Percentiles rank a stretch among this genome's conserved stretches.
phyloP scores from a whole-genome alignment of 1,140 invertebrate species.

The Pectinophora gossypiella region DNA sequence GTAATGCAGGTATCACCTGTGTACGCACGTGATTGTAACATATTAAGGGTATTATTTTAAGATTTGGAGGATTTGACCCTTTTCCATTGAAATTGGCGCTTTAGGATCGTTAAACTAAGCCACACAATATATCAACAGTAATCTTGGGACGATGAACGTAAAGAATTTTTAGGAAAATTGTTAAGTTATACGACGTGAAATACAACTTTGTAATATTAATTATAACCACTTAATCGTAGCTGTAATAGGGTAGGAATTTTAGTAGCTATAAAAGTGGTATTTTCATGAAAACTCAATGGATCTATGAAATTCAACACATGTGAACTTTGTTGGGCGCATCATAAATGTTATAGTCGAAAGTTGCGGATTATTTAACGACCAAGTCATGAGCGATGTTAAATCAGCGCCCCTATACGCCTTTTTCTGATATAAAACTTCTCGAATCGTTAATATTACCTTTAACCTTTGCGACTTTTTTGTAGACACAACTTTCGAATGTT shows the following conservation, averaged over 20 bases:
- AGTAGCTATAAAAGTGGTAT: background rate
- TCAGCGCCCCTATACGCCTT: too few relatives aligned
- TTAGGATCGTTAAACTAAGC: slow-evolving; percentile 24
- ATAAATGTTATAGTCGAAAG: slow-evolving; percentile 1
- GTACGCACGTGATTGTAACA: slow-evolving; percentile 25
- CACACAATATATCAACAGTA: slow-evolving; percentile 27
- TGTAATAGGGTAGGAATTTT: background rate
- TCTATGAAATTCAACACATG: background rate
- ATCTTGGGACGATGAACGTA: slow-evolving; percentile 6
- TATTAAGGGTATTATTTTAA: slow-evolving; percentile 18
- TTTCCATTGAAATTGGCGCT: slow-evolving; percentile 26
- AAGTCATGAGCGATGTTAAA: too few relatives aligned
- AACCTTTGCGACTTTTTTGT: too few relatives aligned
- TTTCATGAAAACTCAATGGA: background rate
- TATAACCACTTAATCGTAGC: background rate
- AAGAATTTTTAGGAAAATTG: background rate
- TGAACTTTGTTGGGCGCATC: background rate
- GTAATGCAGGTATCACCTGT: slow-evolving; percentile 1
- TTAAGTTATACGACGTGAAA: background rate
- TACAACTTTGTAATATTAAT: slow-evolving; percentile 4
- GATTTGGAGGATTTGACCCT: slow-evolving; percentile 22
- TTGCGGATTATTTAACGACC: background rate
- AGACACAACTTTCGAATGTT: too few relatives aligned
- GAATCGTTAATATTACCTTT: too few relatives aligned
- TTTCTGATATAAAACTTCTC: too few relatives aligned